Conservation (phyloP, 2,113 vertebrate genomes). For the Urocynchramus pylzowi region DNA sequence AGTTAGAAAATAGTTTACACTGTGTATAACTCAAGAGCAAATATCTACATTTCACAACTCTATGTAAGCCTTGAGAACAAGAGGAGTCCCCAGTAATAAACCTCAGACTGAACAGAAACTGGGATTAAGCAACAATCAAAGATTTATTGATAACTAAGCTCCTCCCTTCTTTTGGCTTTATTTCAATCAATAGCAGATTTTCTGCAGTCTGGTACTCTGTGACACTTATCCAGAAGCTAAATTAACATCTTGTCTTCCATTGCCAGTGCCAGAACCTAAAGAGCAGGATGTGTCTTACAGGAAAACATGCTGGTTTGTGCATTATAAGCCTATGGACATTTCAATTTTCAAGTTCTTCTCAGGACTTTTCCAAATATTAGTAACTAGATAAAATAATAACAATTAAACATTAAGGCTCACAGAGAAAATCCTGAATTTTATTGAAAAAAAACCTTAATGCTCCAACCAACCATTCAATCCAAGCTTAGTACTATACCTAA, state of each 20-base stretch:
- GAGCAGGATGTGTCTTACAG: not conserved
- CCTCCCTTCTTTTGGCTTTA: not conserved
- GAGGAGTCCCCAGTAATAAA: not conserved
- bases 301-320: not conserved
- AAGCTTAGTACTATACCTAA: not conserved
- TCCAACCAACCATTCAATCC: not conserved
- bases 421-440: not conserved
- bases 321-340: not conserved
- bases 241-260: not conserved
- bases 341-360: not conserved
- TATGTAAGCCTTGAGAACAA: not conserved
- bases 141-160: not conserved
- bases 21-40: not conserved
- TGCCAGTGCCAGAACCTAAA: not conserved
- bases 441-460: not conserved
- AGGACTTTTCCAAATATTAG: not conserved
- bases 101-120: not conserved
- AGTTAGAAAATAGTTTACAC: not conserved
- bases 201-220: not conserved
- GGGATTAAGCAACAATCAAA: not conserved
- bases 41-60: not conserved
- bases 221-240: not conserved
- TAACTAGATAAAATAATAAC: not conserved
- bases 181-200: not conserved
- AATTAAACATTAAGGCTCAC: not conserved